phyloP scores from a whole-genome alignment of 2,888 invertebrate genomes.

The Xestoiulus laeticollis region DNA sequence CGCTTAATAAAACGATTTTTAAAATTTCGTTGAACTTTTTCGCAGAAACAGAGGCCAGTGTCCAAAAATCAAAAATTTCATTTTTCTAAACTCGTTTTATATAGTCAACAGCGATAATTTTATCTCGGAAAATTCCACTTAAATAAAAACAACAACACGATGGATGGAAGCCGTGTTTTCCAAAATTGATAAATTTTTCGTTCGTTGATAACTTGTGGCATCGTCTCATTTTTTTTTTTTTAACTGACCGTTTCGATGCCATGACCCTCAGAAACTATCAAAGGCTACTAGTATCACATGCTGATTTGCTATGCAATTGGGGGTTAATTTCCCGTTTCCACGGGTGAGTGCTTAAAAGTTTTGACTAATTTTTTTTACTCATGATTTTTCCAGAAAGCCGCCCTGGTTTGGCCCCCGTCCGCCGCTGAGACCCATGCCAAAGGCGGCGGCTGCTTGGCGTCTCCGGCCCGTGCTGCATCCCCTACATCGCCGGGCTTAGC shows the following conservation, averaged over 20 bases:
- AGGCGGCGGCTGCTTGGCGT: constrained; percentile 60
- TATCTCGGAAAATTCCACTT: not conserved
- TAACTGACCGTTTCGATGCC: no score
- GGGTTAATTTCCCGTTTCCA: no score
- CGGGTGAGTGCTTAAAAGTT: not conserved
- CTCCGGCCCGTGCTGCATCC: constrained; percentile 57
- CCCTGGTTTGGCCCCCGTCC: constrained; percentile 73
- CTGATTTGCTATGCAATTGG: no score
- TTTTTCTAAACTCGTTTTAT: not conserved
- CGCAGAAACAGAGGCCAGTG: not conserved
- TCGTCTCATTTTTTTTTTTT: not conserved
- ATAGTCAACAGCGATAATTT: not conserved
- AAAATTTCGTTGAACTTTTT: no score
- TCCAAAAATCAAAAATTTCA: not conserved
- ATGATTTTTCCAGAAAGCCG: constrained; percentile 66
- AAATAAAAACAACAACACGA: no score
- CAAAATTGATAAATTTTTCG: not conserved
- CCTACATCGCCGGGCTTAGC: constrained; percentile 69
- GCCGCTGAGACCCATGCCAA: constrained; percentile 67
- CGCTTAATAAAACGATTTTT: no score
- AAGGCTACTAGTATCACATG: no score
- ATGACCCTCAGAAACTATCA: no score
- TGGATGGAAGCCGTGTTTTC: not conserved
- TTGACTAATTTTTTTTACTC: not conserved
- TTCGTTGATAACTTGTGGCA: not conserved